Evolutionary conservation across 2,797 vertebrate genomes (phyloP).

Genomic region (Sebastiscus albofasciatus): DNA sequence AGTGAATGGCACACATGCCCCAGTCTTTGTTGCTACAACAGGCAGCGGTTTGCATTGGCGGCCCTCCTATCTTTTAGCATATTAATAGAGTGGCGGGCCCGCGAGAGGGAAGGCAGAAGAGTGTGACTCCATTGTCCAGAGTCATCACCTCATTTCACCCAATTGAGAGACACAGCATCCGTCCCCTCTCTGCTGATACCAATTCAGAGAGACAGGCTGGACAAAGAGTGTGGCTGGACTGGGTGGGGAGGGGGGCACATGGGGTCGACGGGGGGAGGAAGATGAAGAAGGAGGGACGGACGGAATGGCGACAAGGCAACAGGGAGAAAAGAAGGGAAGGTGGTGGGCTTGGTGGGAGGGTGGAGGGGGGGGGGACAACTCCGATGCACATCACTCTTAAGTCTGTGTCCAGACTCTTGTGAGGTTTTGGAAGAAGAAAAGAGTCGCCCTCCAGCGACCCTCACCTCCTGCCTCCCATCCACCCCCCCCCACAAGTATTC

Average conservation of each 20-base stretch:
- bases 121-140: conserved; percentile 88
- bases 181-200: conserved; percentile 84
- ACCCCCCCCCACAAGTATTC: conserved; percentile 65
- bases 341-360: conserved; percentile 55
- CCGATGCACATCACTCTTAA: conserved; percentile 85
- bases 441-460: conserved; percentile 72
- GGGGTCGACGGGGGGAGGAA: conserved; percentile 34
- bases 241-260: background rate
- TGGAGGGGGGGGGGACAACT: conserved; percentile 66
- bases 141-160: conserved; percentile 89
- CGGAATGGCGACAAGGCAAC: conserved; percentile 53
- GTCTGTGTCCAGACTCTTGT: conserved; percentile 86
- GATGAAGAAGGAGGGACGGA: conserved; percentile 72
- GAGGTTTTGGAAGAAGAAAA: conserved; percentile 82
- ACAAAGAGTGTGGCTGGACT: conserved; percentile 81
- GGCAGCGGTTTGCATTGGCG: conserved; percentile 84
- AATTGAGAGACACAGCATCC: conserved; percentile 88
- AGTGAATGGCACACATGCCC: conserved; percentile 85
- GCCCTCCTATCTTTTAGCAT: conserved; percentile 87
- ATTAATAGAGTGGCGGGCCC: conserved; percentile 88
- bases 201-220: conserved; percentile 85
- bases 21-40: conserved; percentile 84
- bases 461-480: conserved; percentile 61
- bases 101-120: conserved; percentile 84
- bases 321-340: conserved; percentile 58